Conservation (phyloP, 2,797 vertebrate species). For the Macropus fuliginosus region DNA sequence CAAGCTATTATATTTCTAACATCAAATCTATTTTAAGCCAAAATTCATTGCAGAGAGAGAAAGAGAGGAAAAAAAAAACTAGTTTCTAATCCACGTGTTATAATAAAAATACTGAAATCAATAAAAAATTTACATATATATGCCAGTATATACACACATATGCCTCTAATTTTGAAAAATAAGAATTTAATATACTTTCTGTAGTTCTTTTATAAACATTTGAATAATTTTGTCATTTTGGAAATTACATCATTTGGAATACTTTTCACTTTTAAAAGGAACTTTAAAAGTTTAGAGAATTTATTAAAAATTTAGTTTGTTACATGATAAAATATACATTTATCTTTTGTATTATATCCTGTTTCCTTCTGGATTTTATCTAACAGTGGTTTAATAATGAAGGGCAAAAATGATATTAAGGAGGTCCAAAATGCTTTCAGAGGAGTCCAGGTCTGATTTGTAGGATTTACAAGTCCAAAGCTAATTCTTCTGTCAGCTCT, state of each 20-base stretch:
- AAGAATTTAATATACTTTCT: constrained; percentile 48
- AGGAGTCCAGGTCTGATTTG: background rate
- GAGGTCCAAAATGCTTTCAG: background rate
- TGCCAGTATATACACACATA: background rate
- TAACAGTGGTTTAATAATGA: background rate
- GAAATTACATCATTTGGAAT: constrained; percentile 65
- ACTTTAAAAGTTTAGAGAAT: constrained; percentile 48
- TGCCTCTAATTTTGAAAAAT: constrained; percentile 54
- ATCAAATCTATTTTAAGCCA: constrained; percentile 15
- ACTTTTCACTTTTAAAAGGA: background rate
- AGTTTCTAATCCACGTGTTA: constrained; percentile 33
- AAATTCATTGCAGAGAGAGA: background rate
- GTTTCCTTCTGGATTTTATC: background rate
- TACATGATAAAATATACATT: constrained; percentile 48
- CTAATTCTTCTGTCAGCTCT: background rate
- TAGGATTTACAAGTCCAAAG: background rate
- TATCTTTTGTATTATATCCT: background rate
- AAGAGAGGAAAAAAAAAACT: background rate
- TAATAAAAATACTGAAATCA: constrained; percentile 19
- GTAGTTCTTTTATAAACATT: constrained; percentile 5
- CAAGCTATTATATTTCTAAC: constrained; percentile 20
- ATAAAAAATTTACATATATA: constrained; percentile 26
- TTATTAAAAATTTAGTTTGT: constrained; percentile 66
- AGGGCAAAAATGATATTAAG: background rate
- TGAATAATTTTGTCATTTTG: constrained; percentile 41